Conservation (phyloP, 2,797 vertebrate species). For the Danio choprae region DNA sequence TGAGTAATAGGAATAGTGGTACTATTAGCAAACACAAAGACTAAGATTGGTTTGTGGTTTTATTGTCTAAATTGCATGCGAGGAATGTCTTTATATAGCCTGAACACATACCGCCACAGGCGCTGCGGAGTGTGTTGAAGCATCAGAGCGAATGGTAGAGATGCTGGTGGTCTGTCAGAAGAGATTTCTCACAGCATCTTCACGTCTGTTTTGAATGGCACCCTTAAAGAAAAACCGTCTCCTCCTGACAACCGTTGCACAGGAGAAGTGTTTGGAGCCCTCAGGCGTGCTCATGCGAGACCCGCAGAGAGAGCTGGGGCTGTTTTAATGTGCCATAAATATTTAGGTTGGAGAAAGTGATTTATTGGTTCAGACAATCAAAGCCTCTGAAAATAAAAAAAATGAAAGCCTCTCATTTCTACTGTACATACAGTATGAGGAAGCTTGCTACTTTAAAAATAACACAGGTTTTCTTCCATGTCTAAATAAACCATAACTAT, state of each 20-base stretch:
- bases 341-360: slow-evolving; percentile 68
- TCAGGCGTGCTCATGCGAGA: slow-evolving; percentile 4
- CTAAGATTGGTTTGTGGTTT: background rate
- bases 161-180: background rate
- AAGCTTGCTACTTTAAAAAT: slow-evolving; percentile 44
- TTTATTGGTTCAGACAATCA: slow-evolving; percentile 70
- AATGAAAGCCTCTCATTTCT: slow-evolving; percentile 45
- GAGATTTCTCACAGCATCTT: slow-evolving; percentile 39
- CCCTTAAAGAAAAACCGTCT: slow-evolving; percentile 51
- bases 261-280: slow-evolving; percentile 52
- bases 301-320: slow-evolving; percentile 44
- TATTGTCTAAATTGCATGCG: background rate
- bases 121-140: background rate
- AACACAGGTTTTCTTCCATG: slow-evolving; percentile 45
- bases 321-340: slow-evolving; percentile 71
- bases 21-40: background rate
- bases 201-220: slow-evolving; percentile 25
- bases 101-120: background rate
- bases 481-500: too few relatives aligned
- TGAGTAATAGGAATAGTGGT: background rate
- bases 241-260: slow-evolving; percentile 56
- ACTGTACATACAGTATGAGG: slow-evolving; percentile 46
- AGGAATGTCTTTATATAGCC: background rate
- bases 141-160: slow-evolving; percentile 19
- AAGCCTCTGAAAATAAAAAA: slow-evolving; percentile 56